Conservation (phyloP, 37 sponge, comb jelly and placozoan species). For the Beroe forskalii region DNA sequence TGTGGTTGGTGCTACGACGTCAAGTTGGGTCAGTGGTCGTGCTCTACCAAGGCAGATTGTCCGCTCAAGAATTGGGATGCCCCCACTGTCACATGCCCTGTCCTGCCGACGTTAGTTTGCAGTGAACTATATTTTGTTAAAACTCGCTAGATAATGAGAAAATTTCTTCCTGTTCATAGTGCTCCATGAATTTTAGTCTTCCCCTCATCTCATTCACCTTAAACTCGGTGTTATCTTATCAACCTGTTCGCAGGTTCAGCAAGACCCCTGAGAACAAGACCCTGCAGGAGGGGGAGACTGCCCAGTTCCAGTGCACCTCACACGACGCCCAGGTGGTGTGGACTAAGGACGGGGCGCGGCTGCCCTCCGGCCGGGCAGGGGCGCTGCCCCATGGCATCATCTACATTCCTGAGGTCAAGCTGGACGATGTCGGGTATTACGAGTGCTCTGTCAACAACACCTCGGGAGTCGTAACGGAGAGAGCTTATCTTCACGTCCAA, state of each 20-base stretch:
- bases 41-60: neutral
- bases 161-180: too few relatives aligned
- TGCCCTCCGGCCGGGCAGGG: slow-evolving; percentile 4
- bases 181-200: too few relatives aligned
- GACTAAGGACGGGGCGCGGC: slow-evolving; percentile 34
- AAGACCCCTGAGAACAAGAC: slow-evolving; percentile 15
- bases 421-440: slow-evolving; percentile 49
- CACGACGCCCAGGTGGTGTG: slow-evolving; percentile 18
- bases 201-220: too few relatives aligned
- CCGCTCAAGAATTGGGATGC: neutral
- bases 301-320: slow-evolving; percentile 25
- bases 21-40: slow-evolving; percentile 22
- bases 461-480: neutral
- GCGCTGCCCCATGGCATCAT: neutral
- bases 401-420: slow-evolving; percentile 57
- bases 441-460: slow-evolving; percentile 62
- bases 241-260: neutral
- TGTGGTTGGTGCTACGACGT: slow-evolving; percentile 58
- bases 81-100: slow-evolving; percentile 31
- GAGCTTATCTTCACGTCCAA: slow-evolving; percentile 45
- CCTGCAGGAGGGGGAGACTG: slow-evolving; percentile 12
- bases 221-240: too few relatives aligned
- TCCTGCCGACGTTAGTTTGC: slow-evolving; percentile 55
- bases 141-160: neutral
- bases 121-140: neutral